Evolutionary conservation across 2,888 invertebrate genomes (phyloP), one percentile per base, ranked within the genome.

Genomic region (Sepiola atlantica): DNA sequence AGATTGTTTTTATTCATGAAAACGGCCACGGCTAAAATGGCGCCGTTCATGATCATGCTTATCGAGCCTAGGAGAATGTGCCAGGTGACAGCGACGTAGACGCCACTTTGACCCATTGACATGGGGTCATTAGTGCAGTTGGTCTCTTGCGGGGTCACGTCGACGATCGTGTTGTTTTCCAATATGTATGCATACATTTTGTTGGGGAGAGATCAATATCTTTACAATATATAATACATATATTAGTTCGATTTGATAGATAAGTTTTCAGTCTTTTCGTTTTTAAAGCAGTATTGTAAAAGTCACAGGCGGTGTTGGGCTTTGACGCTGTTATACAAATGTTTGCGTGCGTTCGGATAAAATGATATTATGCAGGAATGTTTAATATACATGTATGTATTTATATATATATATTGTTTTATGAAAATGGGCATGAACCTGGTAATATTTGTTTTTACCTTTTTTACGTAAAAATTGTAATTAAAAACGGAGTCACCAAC

Each of bases 1-100:
- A 93, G 61, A 55, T 93, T 55, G 57, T 35, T 35, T 54, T 61
- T 93, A 24, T 93, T 35, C 61, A 93, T 93, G 32, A 55, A 93
- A 32, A 61, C 20, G n/a, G 57, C 93, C 35, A 61, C 61, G 3
- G 35, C n/a, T 35, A 93, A 61, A 55, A 93, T 61, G 32, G 61
- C 35, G 6, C 93, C 93, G 57, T 93, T 93, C 35, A 55, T 61
- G 24, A 93, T 20, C 93, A 93, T 55, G 20, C 55, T 61, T 6
- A 61, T 20, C 20, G 57, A 21, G 24, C 57, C 93, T 4, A 93
- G 35, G 12, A 61, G 18, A 35, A 93, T 20, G 35, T 93, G 93
- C 93, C 55, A 61, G 55, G 61, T 35, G 35, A 93, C 93, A 14
- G 57, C 61, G 8, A 54, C 93, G 16, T 93, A 61, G n/a, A 93